A percentile compares a stretch with the other conserved stretches of the same genome.
Conservation (phyloP, 2,888 invertebrate species). For the Lasiommata megera region DNA sequence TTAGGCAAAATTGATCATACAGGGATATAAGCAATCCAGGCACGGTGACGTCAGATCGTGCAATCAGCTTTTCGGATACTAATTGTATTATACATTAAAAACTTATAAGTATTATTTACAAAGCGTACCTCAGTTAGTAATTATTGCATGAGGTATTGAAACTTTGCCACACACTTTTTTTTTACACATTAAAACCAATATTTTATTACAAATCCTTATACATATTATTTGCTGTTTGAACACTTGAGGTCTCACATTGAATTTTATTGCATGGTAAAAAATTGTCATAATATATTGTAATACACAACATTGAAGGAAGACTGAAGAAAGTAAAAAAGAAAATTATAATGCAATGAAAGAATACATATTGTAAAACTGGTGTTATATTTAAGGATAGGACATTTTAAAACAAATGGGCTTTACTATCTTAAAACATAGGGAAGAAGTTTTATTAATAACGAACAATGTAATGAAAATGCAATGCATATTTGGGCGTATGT, state of each 20-base stretch:
- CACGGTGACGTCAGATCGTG: background rate
- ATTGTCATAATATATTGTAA: slow-evolving; percentile 14
- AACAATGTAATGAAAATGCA: background rate
- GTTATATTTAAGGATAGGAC: background rate
- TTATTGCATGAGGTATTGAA: slow-evolving; percentile 52
- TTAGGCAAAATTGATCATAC: too few species aligned
- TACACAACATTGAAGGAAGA: slow-evolving; percentile 2
- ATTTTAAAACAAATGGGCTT: slow-evolving; percentile 12
- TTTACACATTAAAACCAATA: slow-evolving; percentile 45
- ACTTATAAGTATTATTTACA: slow-evolving; percentile 77
- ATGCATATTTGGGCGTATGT: background rate
- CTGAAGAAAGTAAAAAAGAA: slow-evolving; percentile 12
- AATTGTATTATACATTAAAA: slow-evolving; percentile 69
- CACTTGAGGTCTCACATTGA: slow-evolving; percentile 61
- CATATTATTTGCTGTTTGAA: slow-evolving; percentile 53
- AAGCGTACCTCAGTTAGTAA: slow-evolving; percentile 55
- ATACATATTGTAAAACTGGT: background rate
- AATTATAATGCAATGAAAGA: background rate
- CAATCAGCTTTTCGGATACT: slow-evolving; percentile 16
- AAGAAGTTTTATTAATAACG: slow-evolving; percentile 11
- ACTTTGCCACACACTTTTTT: slow-evolving; percentile 49
- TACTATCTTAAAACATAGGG: slow-evolving; percentile 18
- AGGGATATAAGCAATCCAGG: background rate
- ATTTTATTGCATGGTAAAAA: slow-evolving; percentile 12
- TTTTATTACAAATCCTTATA: slow-evolving; percentile 39